phyloP scores from a whole-genome alignment of 2,888 invertebrate species.

The Tachina grossa region DNA sequence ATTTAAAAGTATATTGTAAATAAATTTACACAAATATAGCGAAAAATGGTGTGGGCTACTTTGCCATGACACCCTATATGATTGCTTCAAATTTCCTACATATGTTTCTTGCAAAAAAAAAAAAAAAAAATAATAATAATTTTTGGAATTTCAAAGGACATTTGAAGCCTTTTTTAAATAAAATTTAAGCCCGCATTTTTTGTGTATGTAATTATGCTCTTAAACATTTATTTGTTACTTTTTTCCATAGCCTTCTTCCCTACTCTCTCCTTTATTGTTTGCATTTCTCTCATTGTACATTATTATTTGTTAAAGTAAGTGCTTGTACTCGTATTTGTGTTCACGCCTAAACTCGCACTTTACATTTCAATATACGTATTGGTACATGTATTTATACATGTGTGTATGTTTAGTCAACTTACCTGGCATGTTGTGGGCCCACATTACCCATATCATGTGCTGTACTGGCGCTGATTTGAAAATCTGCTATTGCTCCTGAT shows the following conservation, averaged over 20 bases:
- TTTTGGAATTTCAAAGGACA: no score
- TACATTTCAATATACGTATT: background rate
- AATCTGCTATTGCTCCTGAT: slow-evolving; percentile 89
- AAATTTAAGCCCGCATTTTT: no score
- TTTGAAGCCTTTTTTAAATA: no score
- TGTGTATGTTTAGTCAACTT: slow-evolving; percentile 77
- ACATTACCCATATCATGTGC: slow-evolving; percentile 91
- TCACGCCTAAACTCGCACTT: slow-evolving; percentile 19
- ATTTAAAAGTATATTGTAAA: no score
- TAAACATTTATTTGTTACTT: slow-evolving; percentile 20
- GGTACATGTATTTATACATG: background rate
- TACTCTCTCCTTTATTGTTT: background rate
- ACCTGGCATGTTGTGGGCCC: slow-evolving; percentile 92
- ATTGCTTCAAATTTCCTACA: no score
- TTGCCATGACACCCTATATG: no score
- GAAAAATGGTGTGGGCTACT: no score
- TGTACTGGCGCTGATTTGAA: slow-evolving; percentile 90
- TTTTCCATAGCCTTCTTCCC: background rate
- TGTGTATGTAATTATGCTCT: slow-evolving; percentile 33
- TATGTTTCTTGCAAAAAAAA: no score
- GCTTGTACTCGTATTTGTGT: background rate
- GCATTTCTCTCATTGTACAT: slow-evolving; percentile 7
- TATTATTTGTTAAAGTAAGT: slow-evolving; percentile 50
- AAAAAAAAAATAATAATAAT: no score
- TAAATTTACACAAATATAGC: no score